Base-by-base conservation (phyloP, 53 echinoderm and acorn worm species). In the Holothuria leucospilota region DNA sequence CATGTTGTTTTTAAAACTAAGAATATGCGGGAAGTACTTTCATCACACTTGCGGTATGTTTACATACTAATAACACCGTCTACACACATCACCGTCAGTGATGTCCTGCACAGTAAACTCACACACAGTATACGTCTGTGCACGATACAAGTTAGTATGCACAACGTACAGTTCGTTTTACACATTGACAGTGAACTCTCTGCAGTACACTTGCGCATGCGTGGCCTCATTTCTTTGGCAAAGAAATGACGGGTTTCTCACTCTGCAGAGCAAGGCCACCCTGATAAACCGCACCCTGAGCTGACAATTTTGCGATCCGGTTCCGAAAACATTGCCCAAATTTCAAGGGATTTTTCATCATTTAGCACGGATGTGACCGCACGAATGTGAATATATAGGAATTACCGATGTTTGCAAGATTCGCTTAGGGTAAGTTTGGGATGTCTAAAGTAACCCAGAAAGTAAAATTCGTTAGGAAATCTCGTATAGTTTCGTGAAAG, bases 341-440 rank as follows among this genome's bases (percentile, higher is more conserved):
- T 51, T 59, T 59, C 29, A 80, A 80, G 61, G 80, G 80, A 80
- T 80, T 80, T 80, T 80, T 59, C 80, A 60, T 30, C 80, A 61
- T 61, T 61, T 80, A 53, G 61, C 80, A 80, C 61, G 80, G 61
- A 80, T 80, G 60, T 59, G 80, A 80, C 61, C 59, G 39, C 38
- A 80, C 80, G 80, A 80, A 80, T 80, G 80, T 80, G 80, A 80
- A 59, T 80, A 80, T 80, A 59, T 80, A 80, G 80, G 80, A 80
- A 80, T 80, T 29, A 60, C 29, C 80, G 59, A 59, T 62, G 80
- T 80, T 60, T 61, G 61, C 80, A 61, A 80, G 80, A 80, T 59
- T 80, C 60, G 61, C 59, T 59, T 61, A 60, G 80, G 80, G 80
- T 80, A 80, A 80, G 80, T 80, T 56, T 38, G 29, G 39, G 61